Evolutionary conservation across 2,797 vertebrate species (phyloP).

Genomic region (Gymnoscopelus braueri): DNA sequence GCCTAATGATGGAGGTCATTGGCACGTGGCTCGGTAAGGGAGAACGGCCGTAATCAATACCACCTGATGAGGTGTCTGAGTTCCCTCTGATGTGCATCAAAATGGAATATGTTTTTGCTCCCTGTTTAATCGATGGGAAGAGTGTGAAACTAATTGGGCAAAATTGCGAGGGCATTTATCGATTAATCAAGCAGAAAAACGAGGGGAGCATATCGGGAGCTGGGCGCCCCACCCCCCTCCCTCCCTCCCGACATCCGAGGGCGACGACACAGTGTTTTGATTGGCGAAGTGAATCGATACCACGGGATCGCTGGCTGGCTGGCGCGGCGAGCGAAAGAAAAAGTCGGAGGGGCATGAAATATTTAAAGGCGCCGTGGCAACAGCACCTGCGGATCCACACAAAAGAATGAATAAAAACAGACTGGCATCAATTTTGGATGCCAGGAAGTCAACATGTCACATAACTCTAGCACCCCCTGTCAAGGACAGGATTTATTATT

Average conservation of each 20-base stretch:
- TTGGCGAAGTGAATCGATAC: slow-evolving; percentile 76
- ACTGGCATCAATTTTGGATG: slow-evolving; percentile 75
- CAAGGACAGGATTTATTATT: slow-evolving; percentile 58
- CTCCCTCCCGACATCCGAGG: slow-evolving; percentile 47
- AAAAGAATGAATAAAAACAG: slow-evolving; percentile 64
- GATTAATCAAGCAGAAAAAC: slow-evolving; percentile 86
- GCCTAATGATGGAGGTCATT: slow-evolving; percentile 80
- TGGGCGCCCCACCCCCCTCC: neutral
- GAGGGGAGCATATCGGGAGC: slow-evolving; percentile 66
- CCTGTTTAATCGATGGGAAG: slow-evolving; percentile 76
- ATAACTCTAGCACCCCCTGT: slow-evolving; percentile 33
- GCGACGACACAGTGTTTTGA: slow-evolving; percentile 73
- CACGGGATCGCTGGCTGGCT: slow-evolving; percentile 58
- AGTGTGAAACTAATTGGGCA: slow-evolving; percentile 85
- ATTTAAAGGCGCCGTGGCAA: slow-evolving; percentile 68
- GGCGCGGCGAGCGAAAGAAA: slow-evolving; percentile 54
- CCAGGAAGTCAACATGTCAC: slow-evolving; percentile 44
- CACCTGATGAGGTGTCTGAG: slow-evolving; percentile 83
- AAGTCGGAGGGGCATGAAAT: slow-evolving; percentile 56
- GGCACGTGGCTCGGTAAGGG: slow-evolving; percentile 68
- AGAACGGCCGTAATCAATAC: slow-evolving; percentile 79
- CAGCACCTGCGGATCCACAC: slow-evolving; percentile 59
- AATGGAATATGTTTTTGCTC: slow-evolving; percentile 82
- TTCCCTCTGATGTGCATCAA: slow-evolving; percentile 82
- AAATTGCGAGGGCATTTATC: slow-evolving; percentile 83